Conservation (phyloP, 2,113 vertebrate species). For the Capreolus pygargus region DNA sequence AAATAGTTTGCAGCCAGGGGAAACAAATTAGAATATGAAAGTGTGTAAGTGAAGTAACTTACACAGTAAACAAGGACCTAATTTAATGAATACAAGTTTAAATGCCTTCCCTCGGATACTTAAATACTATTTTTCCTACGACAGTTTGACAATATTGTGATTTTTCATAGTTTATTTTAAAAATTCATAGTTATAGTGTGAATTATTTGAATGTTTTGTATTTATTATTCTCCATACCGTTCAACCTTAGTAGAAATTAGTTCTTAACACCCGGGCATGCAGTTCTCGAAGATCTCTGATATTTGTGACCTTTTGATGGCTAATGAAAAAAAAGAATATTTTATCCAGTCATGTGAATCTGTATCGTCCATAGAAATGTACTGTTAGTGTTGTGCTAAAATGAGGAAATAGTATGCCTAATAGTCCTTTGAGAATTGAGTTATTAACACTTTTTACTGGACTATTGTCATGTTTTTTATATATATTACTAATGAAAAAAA, state of each 20-base stretch:
- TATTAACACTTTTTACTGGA: background rate
- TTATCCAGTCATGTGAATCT: background rate
- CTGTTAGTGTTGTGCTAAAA: background rate
- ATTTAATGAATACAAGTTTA: background rate
- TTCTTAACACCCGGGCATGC: background rate
- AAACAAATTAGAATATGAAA: background rate
- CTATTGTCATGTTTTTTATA: background rate
- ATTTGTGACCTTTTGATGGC: background rate
- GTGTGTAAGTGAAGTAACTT: background rate
- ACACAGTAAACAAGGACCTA: background rate
- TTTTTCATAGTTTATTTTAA: conserved; percentile 24
- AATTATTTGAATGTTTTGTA: background rate
- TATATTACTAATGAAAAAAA: background rate
- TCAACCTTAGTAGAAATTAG: background rate
- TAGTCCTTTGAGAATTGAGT: background rate
- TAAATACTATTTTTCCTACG: background rate
- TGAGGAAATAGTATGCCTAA: background rate
- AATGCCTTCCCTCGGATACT: background rate
- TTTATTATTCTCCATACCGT: background rate
- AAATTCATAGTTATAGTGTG: background rate
- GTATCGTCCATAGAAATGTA: background rate
- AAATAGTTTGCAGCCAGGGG: background rate
- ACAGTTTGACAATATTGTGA: background rate
- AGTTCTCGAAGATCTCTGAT: background rate
- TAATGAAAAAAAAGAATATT: background rate